Percentiles rank a stretch among this genome's conserved stretches.
Evolutionary conservation across 2,888 invertebrate genomes (phyloP).

Genomic region (Lacanobia wlatinum): DNA sequence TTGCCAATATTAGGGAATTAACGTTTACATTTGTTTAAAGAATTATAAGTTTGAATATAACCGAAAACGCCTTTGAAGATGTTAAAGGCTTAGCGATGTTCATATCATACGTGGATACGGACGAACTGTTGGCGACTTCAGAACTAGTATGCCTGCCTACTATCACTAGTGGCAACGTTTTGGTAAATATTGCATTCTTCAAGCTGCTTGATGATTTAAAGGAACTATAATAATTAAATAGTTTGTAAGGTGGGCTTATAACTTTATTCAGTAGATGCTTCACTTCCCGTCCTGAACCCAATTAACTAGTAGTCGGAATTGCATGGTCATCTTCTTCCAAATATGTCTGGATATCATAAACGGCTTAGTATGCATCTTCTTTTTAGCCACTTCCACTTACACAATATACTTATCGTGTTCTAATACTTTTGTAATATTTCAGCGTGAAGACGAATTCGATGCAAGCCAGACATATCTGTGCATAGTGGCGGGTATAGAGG

Average conservation of each 20-base stretch:
- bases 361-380: background rate
- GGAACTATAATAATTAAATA: too few species aligned
- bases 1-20: background rate
- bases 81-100: conserved; percentile 71
- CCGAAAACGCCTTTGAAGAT: conserved; percentile 10
- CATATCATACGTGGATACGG: conserved; percentile 72
- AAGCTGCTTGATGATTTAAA: background rate
- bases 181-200: conserved; percentile 27
- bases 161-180: conserved; percentile 35
- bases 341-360: background rate
- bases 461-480: conserved; percentile 67
- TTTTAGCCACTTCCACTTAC: too few species aligned
- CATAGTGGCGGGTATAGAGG: conserved; percentile 77
- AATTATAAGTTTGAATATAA: conserved; percentile 35
- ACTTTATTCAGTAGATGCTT: too few species aligned
- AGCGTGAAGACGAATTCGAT: conserved; percentile 76
- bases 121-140: conserved; percentile 77
- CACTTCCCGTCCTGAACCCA: too few species aligned
- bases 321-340: background rate
- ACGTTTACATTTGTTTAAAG: conserved; percentile 20
- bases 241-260: too few species aligned
- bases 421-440: conserved; percentile 14
- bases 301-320: too few species aligned
- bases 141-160: conserved; percentile 75
- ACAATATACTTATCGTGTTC: background rate